Conservation (phyloP, 1,140 invertebrate species). For the Venturia canescens region DNA sequence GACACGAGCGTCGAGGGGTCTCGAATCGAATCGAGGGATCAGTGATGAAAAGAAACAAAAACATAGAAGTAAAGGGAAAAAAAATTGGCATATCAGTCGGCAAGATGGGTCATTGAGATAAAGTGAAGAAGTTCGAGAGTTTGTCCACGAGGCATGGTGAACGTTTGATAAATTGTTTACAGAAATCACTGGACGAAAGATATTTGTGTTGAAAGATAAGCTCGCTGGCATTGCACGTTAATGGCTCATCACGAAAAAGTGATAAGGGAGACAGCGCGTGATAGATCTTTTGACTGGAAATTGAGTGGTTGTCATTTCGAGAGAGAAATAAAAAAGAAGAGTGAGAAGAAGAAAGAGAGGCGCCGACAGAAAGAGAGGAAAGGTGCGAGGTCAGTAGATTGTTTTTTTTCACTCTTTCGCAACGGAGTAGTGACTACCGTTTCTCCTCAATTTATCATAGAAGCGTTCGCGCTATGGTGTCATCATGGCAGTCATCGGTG, state of each 20-base stretch:
- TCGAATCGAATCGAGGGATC: not conserved
- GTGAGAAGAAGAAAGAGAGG: not conserved
- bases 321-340: not conserved
- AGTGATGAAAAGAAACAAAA: not conserved
- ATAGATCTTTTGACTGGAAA: constrained; percentile 23
- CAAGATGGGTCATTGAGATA: not conserved
- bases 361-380: not conserved
- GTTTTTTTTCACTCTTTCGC: constrained; percentile 18
- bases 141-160: not conserved
- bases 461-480: not conserved
- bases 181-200: constrained; percentile 1
- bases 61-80: not conserved
- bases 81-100: not conserved
- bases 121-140: not conserved
- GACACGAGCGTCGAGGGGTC: not conserved
- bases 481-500: constrained; percentile 19
- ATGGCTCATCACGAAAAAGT: not conserved
- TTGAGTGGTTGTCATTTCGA: not conserved
- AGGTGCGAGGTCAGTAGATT: not conserved
- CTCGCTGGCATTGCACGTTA: constrained; percentile 15
- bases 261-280: constrained; percentile 6
- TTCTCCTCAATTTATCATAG: not conserved
- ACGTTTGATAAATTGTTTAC: constrained; percentile 19
- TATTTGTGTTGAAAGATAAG: constrained; percentile 7
- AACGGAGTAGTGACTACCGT: constrained; percentile 21